Conservation (phyloP, 2,113 vertebrate species). For the Mastomys coucha region DNA sequence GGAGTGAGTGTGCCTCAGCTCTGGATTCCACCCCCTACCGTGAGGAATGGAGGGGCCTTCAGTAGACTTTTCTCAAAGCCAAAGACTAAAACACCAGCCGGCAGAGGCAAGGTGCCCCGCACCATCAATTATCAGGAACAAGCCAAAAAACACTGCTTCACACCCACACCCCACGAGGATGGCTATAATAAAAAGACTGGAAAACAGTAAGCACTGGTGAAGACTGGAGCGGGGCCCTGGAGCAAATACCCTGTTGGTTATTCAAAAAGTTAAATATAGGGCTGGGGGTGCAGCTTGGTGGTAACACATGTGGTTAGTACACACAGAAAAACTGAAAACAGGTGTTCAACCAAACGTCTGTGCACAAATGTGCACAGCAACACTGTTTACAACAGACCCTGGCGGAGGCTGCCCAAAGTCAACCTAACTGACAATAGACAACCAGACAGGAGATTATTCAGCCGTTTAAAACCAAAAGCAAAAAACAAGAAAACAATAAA, state of each 20-base stretch:
- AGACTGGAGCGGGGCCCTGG: neutral
- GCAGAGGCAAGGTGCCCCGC: neutral
- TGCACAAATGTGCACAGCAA: neutral
- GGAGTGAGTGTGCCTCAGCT: too few relatives aligned
- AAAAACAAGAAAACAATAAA: neutral
- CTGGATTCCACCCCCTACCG: neutral
- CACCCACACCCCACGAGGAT: neutral
- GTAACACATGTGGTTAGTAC: neutral
- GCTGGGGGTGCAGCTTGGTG: neutral
- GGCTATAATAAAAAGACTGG: neutral
- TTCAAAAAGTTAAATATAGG: conserved; percentile 52
- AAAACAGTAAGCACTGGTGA: neutral
- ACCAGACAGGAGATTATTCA: neutral
- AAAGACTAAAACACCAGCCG: conserved; percentile 4
- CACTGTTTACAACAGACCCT: neutral
- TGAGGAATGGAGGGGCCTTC: neutral
- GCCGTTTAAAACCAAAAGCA: neutral
- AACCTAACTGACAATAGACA: neutral
- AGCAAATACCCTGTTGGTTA: conserved; percentile 18
- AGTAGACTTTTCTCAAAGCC: conserved; percentile 6
- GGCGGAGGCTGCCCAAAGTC: neutral
- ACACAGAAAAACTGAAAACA: conserved; percentile 48
- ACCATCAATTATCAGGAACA: neutral
- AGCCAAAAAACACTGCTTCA: neutral
- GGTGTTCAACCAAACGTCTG: conserved; percentile 24